A percentile compares a stretch with the other conserved stretches of the same genome.
Conservation (phyloP, 2,797 vertebrate genomes). For the Eptatretus atami region DNA sequence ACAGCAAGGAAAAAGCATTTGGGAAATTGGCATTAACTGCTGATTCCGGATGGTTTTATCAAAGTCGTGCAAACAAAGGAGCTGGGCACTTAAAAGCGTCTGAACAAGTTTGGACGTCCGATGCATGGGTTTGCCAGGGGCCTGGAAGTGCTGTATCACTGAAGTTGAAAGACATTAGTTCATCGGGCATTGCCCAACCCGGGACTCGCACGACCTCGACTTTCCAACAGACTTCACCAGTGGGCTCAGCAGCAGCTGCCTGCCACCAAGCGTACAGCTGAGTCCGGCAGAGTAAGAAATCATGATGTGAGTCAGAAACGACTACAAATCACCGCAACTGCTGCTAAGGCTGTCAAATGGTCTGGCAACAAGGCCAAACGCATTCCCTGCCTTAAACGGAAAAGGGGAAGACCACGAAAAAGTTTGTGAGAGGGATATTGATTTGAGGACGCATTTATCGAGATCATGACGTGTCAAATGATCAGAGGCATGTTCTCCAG, state of each 20-base stretch:
- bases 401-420: constrained; percentile 11
- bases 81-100: constrained; percentile 1
- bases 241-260: no score
- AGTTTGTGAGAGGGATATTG: constrained; percentile 68
- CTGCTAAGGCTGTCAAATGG: no score
- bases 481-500: constrained; percentile 21
- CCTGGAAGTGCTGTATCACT: background rate
- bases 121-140: background rate
- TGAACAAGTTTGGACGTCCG: background rate
- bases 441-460: constrained; percentile 51
- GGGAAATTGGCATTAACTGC: background rate
- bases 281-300: no score
- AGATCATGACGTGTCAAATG: constrained; percentile 34
- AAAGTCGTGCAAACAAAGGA: constrained; percentile 3
- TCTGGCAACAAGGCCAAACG: no score
- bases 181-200: constrained; percentile 2
- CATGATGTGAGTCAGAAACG: no score
- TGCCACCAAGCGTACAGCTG: no score
- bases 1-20: no score
- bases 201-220: background rate
- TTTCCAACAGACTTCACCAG: background rate
- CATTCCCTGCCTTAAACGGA: no score
- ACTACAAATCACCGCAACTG: no score
- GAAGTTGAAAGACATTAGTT: background rate
- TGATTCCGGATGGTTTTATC: constrained; percentile 4